Conservation (phyloP, 2,888 invertebrate species). For the Synanthedon vespiformis region DNA sequence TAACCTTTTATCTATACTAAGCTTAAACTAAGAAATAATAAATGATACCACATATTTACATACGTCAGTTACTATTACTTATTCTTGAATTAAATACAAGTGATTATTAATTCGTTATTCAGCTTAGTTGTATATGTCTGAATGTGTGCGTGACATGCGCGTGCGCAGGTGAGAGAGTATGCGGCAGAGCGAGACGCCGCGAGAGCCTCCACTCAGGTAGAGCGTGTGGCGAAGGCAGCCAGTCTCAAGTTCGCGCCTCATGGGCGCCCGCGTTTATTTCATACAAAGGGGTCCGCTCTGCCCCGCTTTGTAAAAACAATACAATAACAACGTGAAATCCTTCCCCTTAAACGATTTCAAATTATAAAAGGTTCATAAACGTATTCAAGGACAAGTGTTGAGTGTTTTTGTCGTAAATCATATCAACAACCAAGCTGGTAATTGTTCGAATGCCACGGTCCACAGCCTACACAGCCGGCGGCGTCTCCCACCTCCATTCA, state of each 20-base stretch:
- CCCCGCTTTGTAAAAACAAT: constrained; percentile 37
- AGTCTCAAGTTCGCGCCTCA: constrained; percentile 46
- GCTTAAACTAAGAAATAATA: too few species aligned
- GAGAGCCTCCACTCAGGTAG: constrained; percentile 45
- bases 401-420: background rate
- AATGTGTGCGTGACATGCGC: constrained; percentile 3
- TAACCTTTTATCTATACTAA: too few species aligned
- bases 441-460: constrained; percentile 67
- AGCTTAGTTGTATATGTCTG: background rate
- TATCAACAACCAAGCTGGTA: constrained; percentile 13
- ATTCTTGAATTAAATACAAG: too few species aligned
- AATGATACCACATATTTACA: too few species aligned
- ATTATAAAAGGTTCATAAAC: background rate
- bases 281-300: constrained; percentile 19
- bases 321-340: constrained; percentile 18
- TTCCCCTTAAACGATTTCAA: background rate
- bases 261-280: constrained; percentile 45
- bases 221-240: constrained; percentile 22
- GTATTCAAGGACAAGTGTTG: background rate
- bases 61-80: too few species aligned
- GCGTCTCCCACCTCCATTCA: constrained; percentile 59
- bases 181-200: constrained; percentile 42
- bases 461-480: constrained; percentile 63
- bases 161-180: constrained; percentile 35
- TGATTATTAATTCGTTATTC: too few species aligned